phyloP scores from a whole-genome alignment of 2,113 vertebrate species.

The Plecturocebus donacophilus region DNA sequence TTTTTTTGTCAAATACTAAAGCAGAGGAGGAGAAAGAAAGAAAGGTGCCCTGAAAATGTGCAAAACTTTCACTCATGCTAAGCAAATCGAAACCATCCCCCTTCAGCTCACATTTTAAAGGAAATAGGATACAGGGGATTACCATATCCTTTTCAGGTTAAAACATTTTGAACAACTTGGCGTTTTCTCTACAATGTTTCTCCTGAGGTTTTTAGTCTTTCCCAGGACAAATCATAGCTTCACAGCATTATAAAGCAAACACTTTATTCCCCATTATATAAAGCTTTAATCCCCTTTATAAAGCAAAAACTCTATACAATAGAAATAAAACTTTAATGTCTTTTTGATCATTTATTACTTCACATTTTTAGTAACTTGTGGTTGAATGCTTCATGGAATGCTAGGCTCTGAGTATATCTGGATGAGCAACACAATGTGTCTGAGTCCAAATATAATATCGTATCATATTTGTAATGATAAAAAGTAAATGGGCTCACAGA shows the following conservation, averaged over 20 bases:
- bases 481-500: background rate
- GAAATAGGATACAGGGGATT: background rate
- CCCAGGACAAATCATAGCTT: background rate
- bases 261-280: background rate
- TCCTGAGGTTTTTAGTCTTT: background rate
- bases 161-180: background rate
- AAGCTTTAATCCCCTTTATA: background rate
- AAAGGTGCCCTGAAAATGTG: background rate
- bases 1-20: background rate
- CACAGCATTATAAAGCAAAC: background rate
- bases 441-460: background rate
- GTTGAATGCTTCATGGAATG: background rate
- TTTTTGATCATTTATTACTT: slow-evolving; percentile 19
- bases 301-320: background rate
- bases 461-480: background rate
- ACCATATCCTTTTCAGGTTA: background rate
- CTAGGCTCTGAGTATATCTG: background rate
- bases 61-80: too few species aligned
- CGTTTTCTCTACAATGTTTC: background rate
- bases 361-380: slow-evolving; percentile 3
- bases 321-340: background rate
- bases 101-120: background rate
- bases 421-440: background rate
- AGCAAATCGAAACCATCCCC: background rate
- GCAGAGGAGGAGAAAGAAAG: background rate